These are phyloP conservation scores for Pocillopora verrucosa DNA, from an alignment of 64 coral and sea anemone genomes.

Conservation along the genomic window DNA sequence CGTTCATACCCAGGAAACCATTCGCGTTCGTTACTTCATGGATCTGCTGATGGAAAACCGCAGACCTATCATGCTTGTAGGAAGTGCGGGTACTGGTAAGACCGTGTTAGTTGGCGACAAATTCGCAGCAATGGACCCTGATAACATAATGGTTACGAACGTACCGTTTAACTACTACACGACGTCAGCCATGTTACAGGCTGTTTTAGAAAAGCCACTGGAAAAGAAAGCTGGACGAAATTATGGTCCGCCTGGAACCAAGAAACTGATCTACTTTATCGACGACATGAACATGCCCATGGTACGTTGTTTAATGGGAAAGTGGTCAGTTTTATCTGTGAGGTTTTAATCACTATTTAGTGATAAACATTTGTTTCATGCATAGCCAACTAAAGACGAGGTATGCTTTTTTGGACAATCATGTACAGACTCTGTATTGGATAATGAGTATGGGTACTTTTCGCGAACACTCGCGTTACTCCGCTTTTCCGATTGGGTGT, in stretches of 20 bases:
- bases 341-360: not conserved
- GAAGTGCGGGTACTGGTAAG: constrained; percentile 97
- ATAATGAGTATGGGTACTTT: too few species aligned
- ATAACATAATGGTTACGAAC: constrained; percentile 87
- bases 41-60: constrained; percentile 97
- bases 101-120: constrained; percentile 93
- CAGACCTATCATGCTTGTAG: constrained; percentile 94
- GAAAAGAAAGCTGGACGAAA: constrained; percentile 99
- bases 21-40: constrained; percentile 97
- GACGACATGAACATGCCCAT: constrained; percentile 99
- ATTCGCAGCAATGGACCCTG: constrained; percentile 86
- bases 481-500: not conserved
- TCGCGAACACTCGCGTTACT: not conserved
- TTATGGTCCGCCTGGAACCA: constrained; percentile 94
- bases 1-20: constrained; percentile 97
- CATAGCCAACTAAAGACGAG: not conserved
- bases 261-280: constrained; percentile 96
- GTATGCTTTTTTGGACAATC: not conserved
- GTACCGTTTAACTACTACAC: constrained; percentile 99
- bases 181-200: constrained; percentile 96
- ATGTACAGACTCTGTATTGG: not conserved
- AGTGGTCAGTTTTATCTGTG: too few species aligned
- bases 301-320: constrained; percentile 14
- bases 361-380: not conserved
- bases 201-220: constrained; percentile 91